These are phyloP conservation scores for Siniperca chuatsi DNA, from an alignment of 2,113 vertebrate species.

Conservation along the genomic window DNA sequence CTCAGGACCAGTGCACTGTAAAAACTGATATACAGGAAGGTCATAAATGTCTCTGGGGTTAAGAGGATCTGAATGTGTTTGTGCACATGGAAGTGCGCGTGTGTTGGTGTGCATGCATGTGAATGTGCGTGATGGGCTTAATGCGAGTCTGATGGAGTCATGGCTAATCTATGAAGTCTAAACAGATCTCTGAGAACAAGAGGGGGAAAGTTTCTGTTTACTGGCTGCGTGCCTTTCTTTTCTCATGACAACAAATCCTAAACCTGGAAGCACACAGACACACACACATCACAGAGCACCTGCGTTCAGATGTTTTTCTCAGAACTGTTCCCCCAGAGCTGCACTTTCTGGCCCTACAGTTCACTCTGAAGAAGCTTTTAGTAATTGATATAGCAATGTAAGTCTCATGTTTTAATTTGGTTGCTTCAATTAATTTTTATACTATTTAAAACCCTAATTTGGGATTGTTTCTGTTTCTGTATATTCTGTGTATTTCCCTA, in stretches of 20 bases:
- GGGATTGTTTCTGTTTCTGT: neutral
- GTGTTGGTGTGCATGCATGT: neutral
- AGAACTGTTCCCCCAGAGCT: constrained; percentile 51
- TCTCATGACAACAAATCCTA: constrained; percentile 72
- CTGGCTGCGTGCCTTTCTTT: constrained; percentile 58
- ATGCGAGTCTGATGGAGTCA: constrained; percentile 62
- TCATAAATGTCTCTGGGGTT: constrained; percentile 64
- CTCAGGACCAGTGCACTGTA: constrained; percentile 55
- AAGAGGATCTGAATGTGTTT: constrained; percentile 35
- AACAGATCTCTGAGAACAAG: constrained; percentile 69
- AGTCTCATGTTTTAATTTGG: constrained; percentile 12
- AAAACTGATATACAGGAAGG: constrained; percentile 74
- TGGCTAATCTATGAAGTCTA: constrained; percentile 65
- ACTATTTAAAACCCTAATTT: neutral
- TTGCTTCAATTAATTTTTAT: neutral
- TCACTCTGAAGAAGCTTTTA: constrained; percentile 27
- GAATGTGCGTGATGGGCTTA: constrained; percentile 28
- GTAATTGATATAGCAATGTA: constrained; percentile 10
- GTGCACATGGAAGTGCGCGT: neutral
- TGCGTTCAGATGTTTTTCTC: constrained; percentile 69
- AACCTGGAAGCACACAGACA: constrained; percentile 59
- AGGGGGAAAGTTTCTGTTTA: constrained; percentile 62
- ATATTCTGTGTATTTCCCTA: neutral
- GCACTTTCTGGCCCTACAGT: constrained; percentile 7
- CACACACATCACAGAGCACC: constrained; percentile 63